phyloP scores from a whole-genome alignment of 2,888 invertebrate genomes.

The Heliothis peltigera region DNA sequence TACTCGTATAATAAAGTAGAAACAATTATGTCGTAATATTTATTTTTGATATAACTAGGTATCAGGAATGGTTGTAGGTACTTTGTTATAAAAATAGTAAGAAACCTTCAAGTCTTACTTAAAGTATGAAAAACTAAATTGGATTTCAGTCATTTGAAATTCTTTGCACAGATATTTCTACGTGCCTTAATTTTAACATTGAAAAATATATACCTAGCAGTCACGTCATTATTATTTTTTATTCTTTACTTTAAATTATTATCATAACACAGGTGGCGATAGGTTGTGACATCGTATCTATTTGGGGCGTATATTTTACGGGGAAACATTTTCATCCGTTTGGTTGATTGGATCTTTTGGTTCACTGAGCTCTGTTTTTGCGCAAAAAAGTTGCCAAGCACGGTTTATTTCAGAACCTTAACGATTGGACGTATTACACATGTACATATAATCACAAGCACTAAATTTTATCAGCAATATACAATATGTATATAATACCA shows the following conservation, averaged over 20 bases:
- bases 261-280: conserved; percentile 24
- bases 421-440: no score
- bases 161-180: conserved; percentile 24
- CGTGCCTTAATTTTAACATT: not conserved
- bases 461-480: no score
- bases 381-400: not conserved
- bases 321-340: not conserved
- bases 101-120: conserved; percentile 7
- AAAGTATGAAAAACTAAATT: conserved; percentile 6
- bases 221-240: no score
- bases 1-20: no score
- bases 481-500: not conserved
- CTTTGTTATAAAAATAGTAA: not conserved
- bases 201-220: not conserved
- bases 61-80: no score
- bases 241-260: conserved; percentile 12
- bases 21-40: no score
- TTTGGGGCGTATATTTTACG: no score
- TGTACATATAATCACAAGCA: no score
- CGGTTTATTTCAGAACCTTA: not conserved
- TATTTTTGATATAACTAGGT: no score
- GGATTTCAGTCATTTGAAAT: conserved; percentile 22
- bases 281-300: conserved; percentile 1
- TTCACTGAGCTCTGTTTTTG: conserved; percentile 6
- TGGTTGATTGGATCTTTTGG: not conserved